These are phyloP conservation scores for Apodemia hepburni DNA, from an alignment of 2,888 invertebrate species.

Conservation along the genomic window DNA sequence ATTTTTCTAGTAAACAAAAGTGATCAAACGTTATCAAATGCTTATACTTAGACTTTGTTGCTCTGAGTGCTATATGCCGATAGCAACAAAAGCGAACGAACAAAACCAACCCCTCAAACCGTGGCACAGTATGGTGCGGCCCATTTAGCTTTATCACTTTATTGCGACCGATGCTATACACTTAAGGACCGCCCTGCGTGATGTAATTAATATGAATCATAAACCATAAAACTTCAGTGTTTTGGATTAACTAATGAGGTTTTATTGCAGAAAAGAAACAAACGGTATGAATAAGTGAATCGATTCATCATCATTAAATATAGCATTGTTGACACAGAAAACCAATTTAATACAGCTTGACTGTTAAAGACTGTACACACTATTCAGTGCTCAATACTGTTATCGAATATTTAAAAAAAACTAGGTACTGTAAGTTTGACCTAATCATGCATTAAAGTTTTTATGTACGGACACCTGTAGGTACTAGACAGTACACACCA, in stretches of 20 bases:
- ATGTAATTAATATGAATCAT: not conserved
- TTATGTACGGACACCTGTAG: too few relatives aligned
- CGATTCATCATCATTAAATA: too few relatives aligned
- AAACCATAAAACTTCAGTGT: not conserved
- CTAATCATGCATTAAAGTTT: too few relatives aligned
- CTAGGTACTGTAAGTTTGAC: too few relatives aligned
- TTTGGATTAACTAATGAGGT: slow-evolving; percentile 2
- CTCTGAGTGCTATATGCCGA: not conserved
- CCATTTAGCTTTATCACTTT: slow-evolving; percentile 5
- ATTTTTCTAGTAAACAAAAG: not conserved
- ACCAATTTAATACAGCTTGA: too few relatives aligned
- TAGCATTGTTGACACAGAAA: too few relatives aligned
- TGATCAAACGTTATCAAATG: not conserved
- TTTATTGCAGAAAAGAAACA: slow-evolving; percentile 1
- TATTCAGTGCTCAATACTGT: too few relatives aligned
- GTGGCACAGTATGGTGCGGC: not conserved
- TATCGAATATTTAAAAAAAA: too few relatives aligned
- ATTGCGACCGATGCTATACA: slow-evolving; percentile 1
- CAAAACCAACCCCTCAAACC: not conserved
- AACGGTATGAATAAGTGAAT: not conserved
- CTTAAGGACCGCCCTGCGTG: slow-evolving; percentile 2
- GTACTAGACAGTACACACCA: too few relatives aligned
- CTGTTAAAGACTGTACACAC: too few relatives aligned
- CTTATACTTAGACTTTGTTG: not conserved
- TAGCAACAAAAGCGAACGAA: not conserved